phyloP scores from a whole-genome alignment of 2,797 vertebrate species.

The Anguilla pacifica region DNA sequence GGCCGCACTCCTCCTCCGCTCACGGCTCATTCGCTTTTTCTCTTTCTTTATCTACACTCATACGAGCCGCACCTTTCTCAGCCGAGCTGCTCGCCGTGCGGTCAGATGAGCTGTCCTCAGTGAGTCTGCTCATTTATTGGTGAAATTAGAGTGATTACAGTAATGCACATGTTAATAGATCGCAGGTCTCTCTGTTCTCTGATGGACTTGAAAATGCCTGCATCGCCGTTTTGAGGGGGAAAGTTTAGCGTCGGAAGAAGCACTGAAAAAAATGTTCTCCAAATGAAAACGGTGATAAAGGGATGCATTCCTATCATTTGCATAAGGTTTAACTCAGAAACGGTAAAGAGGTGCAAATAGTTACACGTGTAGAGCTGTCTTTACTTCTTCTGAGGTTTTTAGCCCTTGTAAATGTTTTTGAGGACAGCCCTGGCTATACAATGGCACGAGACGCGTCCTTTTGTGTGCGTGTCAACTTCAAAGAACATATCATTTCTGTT shows the following conservation, averaged over 20 bases:
- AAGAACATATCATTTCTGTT: not conserved
- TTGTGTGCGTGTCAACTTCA: not conserved
- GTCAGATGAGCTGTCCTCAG: not conserved
- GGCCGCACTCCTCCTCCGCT: not conserved
- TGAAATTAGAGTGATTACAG: not conserved
- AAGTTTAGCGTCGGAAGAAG: not conserved
- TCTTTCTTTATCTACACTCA: not conserved
- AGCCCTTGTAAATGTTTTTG: constrained; percentile 6
- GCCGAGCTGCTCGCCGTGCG: not conserved
- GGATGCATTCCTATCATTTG: not conserved
- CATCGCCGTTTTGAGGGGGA: not conserved
- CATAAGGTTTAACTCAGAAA: not conserved
- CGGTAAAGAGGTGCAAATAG: not conserved
- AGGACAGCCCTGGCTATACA: not conserved
- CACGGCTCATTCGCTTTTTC: not conserved
- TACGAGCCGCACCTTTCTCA: not conserved
- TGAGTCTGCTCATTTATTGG: not conserved
- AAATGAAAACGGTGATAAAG: not conserved
- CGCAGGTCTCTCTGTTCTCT: not conserved
- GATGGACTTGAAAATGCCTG: not conserved
- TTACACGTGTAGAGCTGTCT: not conserved
- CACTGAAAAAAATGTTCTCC: not conserved
- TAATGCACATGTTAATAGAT: not conserved
- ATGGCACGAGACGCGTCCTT: not conserved
- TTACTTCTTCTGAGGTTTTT: constrained; percentile 5